Percentiles rank a stretch among this genome's conserved stretches.
Evolutionary conservation across 2,797 vertebrate species (phyloP).

Genomic region (Xiphophorus birchmanni): DNA sequence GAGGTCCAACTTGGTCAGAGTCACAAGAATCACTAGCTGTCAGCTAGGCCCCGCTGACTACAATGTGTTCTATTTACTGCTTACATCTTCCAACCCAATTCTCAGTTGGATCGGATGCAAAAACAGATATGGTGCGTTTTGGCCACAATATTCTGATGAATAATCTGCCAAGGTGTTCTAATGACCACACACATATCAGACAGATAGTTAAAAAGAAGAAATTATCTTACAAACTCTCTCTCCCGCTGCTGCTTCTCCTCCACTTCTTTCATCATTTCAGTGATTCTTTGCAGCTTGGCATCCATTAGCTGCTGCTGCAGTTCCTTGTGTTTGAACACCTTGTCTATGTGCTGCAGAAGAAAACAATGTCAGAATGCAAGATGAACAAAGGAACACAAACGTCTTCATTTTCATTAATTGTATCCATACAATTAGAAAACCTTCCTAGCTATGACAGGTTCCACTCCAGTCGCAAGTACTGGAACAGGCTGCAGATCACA

Average conservation of each 20-base stretch:
- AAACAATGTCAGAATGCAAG: background rate
- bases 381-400: background rate
- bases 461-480: background rate
- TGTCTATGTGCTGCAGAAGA: constrained; percentile 92
- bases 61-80: background rate
- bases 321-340: constrained; percentile 98
- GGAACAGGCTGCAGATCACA: background rate
- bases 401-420: background rate
- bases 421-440: background rate
- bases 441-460: background rate
- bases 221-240: constrained; percentile 92
- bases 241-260: constrained; percentile 96
- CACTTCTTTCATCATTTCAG: constrained; percentile 96
- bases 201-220: background rate
- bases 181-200: background rate
- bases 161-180: background rate
- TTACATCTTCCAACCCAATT: background rate
- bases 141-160: background rate
- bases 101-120: no score
- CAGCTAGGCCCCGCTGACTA: no score
- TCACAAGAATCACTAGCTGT: no score
- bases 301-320: constrained; percentile 97
- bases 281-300: constrained; percentile 95
- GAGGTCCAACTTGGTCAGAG: no score
- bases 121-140: background rate